phyloP scores from a whole-genome alignment of 2,797 vertebrate species.

The Gephyroberyx darwinii region DNA sequence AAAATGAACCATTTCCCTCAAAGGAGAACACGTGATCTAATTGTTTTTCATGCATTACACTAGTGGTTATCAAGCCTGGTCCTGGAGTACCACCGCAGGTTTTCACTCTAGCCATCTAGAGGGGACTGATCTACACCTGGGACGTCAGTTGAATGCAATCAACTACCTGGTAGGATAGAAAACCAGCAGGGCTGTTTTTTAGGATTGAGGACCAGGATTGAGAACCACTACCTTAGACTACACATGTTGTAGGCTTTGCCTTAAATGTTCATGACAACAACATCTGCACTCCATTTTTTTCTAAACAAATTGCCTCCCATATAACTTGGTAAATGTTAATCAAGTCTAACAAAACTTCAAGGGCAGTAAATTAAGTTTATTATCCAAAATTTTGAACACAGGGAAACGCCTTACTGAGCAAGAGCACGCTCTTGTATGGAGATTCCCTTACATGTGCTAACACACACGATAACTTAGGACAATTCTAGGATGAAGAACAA shows the following conservation, averaged over 20 bases:
- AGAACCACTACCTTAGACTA: not conserved
- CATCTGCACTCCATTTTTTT: not conserved
- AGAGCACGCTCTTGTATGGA: not conserved
- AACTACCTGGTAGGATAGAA: too few relatives aligned
- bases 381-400: not conserved
- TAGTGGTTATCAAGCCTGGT: too few relatives aligned
- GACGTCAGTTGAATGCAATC: too few relatives aligned
- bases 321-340: not conserved
- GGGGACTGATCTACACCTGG: too few relatives aligned
- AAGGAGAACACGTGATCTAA: not conserved
- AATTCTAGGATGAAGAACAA: constrained; percentile 24
- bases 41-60: not conserved
- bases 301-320: not conserved
- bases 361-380: not conserved
- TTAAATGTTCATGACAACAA: not conserved
- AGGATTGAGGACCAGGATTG: too few relatives aligned
- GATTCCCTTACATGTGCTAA: not conserved
- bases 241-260: not conserved
- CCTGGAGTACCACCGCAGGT: too few relatives aligned
- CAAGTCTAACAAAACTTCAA: not conserved
- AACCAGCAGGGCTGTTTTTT: too few relatives aligned
- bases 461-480: constrained; percentile 10
- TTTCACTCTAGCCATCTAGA: too few relatives aligned
- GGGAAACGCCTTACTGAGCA: not conserved
- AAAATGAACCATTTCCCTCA: not conserved